Conservation (phyloP, 2,113 vertebrate genomes). For the Carettochelys insculpta region DNA sequence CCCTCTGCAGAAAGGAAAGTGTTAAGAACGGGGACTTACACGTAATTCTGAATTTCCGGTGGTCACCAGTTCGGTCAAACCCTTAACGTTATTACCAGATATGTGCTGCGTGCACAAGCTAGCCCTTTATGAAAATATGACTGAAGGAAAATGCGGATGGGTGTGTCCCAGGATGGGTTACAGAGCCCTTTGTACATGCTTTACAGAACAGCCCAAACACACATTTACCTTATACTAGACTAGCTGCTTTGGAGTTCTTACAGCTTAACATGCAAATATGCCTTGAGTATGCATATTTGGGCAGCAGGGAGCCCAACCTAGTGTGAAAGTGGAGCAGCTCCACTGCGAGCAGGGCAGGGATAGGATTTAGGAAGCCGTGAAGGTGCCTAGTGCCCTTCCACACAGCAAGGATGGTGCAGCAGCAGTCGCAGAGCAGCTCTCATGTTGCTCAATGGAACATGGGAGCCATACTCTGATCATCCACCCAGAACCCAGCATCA, state of each 20-base stretch:
- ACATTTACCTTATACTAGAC: neutral
- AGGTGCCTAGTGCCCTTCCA: neutral
- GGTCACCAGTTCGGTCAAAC: neutral
- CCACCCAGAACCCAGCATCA: neutral
- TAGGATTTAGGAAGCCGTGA: neutral
- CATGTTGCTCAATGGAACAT: neutral
- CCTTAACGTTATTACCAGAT: neutral
- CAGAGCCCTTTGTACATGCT: conserved; percentile 14
- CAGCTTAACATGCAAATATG: rapidly evolving
- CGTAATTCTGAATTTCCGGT: neutral
- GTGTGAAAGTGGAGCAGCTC: neutral
- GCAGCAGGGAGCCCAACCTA: neutral
- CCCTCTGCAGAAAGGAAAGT: neutral
- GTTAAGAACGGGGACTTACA: neutral
- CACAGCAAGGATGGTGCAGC: neutral
- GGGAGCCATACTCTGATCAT: neutral
- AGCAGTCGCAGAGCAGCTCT: neutral
- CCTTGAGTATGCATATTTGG: neutral
- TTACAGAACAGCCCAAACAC: conserved; percentile 1
- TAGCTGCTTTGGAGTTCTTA: conserved; percentile 13
- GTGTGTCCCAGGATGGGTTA: neutral
- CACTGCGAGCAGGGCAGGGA: neutral
- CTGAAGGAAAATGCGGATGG: neutral
- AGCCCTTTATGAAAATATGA: neutral
- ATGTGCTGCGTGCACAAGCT: neutral